Evolutionary conservation across 2,113 vertebrate species (phyloP).

Genomic region (Rhinopomastus cyanomelas): DNA sequence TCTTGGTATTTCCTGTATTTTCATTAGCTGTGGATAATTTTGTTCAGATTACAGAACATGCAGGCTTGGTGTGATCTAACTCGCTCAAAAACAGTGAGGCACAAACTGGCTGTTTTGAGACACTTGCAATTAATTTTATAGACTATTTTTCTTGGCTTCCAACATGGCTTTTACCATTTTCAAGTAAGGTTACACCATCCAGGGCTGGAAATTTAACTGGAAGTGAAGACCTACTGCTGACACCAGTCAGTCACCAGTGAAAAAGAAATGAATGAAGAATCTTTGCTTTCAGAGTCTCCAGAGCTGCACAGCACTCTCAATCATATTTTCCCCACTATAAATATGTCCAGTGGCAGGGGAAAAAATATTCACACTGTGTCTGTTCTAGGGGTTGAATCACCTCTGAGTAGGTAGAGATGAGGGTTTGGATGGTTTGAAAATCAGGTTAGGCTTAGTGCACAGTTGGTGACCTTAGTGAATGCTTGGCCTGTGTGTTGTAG

Average conservation of each 20-base stretch:
- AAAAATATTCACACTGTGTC: not conserved
- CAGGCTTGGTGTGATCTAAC: not conserved
- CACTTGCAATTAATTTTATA: not conserved
- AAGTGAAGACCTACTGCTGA: not conserved
- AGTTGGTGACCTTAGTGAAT: not conserved
- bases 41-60: not conserved
- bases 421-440: not conserved
- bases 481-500: fast-evolving
- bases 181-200: not conserved
- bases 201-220: not conserved
- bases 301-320: not conserved
- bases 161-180: not conserved
- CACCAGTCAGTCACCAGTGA: not conserved
- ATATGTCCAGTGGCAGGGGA: not conserved
- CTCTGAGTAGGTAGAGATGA: not conserved
- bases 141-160: not conserved
- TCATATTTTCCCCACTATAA: not conserved
- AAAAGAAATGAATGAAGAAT: not conserved
- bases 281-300: not conserved
- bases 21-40: not conserved
- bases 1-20: not conserved
- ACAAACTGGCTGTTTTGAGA: not conserved
- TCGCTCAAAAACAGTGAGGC: not conserved
- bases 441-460: not conserved
- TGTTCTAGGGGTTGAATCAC: not conserved